Evolutionary conservation across 2,888 invertebrate species (phyloP).

Genomic region (Operophtera brumata): DNA sequence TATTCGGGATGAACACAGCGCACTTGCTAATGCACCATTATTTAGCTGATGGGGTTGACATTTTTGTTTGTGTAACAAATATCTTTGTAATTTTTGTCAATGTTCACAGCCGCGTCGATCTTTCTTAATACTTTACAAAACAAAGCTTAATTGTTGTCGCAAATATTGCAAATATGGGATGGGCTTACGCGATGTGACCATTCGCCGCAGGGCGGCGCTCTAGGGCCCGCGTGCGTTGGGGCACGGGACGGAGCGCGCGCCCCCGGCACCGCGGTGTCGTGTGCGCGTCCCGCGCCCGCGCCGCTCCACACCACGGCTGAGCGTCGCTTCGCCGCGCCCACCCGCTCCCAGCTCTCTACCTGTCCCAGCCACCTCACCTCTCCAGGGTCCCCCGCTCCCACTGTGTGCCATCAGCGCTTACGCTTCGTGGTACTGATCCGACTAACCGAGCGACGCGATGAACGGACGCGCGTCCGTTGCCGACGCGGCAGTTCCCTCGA

Average conservation of each 20-base stretch:
- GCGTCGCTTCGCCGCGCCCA: slow-evolving; percentile 67
- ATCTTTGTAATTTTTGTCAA: slow-evolving; percentile 63
- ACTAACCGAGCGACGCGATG: slow-evolving; percentile 73
- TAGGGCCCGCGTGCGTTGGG: slow-evolving; percentile 64
- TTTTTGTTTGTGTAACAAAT: slow-evolving; percentile 22
- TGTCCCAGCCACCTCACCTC: slow-evolving; percentile 32
- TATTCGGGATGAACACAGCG: not conserved
- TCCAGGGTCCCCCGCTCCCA: slow-evolving; percentile 23
- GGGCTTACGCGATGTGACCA: slow-evolving; percentile 87
- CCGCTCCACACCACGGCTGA: slow-evolving; percentile 68
- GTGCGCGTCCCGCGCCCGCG: slow-evolving; percentile 67
- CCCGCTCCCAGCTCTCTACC: slow-evolving; percentile 32
- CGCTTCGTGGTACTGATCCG: slow-evolving; percentile 71
- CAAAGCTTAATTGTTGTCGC: slow-evolving; percentile 81
- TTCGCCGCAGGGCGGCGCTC: slow-evolving; percentile 78
- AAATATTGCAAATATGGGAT: slow-evolving; percentile 81
- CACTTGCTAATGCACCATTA: slow-evolving; percentile 11
- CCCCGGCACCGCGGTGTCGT: slow-evolving; percentile 43
- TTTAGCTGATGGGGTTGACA: slow-evolving; percentile 1
- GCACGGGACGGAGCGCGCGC: slow-evolving; percentile 70
- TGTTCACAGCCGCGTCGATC: slow-evolving; percentile 78
- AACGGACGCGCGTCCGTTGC: slow-evolving; percentile 70
- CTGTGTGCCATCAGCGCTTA: slow-evolving; percentile 60
- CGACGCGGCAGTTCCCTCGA: slow-evolving; percentile 27
- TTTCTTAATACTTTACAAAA: slow-evolving; percentile 63